Conservation (phyloP, 1,140 invertebrate genomes). For the Zaprionus ornatus region DNA sequence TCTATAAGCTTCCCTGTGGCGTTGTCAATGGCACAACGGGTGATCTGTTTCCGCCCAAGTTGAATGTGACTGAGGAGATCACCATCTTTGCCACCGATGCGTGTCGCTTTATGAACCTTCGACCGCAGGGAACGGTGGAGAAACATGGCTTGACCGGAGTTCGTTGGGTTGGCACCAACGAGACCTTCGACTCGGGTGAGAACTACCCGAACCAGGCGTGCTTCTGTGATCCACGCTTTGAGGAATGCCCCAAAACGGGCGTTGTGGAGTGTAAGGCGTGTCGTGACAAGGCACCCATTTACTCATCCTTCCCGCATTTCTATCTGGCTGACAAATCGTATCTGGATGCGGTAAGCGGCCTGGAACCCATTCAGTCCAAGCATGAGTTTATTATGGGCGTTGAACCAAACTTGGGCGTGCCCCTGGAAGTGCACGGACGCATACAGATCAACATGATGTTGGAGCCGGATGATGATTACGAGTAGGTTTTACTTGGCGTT, state of each 20-base stretch:
- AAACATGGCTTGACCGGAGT: conserved; percentile 86
- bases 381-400: conserved; percentile 89
- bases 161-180: conserved; percentile 86
- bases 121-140: conserved; percentile 53
- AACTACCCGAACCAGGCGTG: conserved; percentile 86
- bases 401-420: conserved; percentile 90
- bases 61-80: conserved; percentile 85
- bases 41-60: conserved; percentile 90
- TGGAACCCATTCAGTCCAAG: conserved; percentile 88
- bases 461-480: conserved; percentile 85
- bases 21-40: conserved; percentile 89
- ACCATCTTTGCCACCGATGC: conserved; percentile 89
- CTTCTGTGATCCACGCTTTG: conserved; percentile 84
- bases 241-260: conserved; percentile 85
- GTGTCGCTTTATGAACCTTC: conserved; percentile 86
- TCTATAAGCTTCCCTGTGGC: conserved; percentile 87
- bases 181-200: conserved; percentile 89
- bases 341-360: conserved; percentile 86
- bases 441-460: conserved; percentile 91
- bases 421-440: conserved; percentile 87
- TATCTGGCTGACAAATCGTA: conserved; percentile 90
- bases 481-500: conserved; percentile 82
- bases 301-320: conserved; percentile 94
- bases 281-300: conserved; percentile 90
- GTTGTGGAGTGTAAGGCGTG: conserved; percentile 89